Percentiles rank a stretch among this genome's conserved stretches.
These are phyloP conservation scores for Labeo catla DNA, from an alignment of 2,113 vertebrate genomes.

Conservation along the genomic window DNA sequence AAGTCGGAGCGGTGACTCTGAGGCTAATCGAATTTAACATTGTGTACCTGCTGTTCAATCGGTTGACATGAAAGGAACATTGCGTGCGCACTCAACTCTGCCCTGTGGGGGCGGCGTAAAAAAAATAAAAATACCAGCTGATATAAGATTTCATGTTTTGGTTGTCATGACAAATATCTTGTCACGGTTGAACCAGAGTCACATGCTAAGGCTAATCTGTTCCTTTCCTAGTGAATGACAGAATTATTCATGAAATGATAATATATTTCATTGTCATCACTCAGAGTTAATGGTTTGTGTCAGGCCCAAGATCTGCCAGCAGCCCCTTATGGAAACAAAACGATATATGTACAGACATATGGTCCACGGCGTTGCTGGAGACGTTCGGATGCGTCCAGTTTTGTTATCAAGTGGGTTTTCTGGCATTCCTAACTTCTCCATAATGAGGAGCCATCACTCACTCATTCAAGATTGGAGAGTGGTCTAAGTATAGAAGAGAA, in stretches of 20 bases:
- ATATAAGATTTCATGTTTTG: constrained; percentile 34
- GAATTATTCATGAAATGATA: constrained; percentile 1
- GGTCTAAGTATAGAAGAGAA: not conserved
- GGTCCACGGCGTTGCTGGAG: not conserved
- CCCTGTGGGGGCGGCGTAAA: not conserved
- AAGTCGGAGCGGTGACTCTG: not conserved
- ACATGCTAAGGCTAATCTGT: constrained; percentile 1
- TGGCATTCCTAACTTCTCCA: not conserved
- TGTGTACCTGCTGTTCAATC: not conserved
- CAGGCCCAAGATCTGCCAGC: not conserved
- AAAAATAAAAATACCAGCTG: not conserved
- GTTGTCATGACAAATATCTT: constrained; percentile 13
- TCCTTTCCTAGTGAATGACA: not conserved
- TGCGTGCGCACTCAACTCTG: not conserved
- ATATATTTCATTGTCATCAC: constrained; percentile 3
- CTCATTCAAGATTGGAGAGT: not conserved
- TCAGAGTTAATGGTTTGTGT: constrained; percentile 13
- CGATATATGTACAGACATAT: not conserved
- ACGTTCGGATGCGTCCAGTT: not conserved
- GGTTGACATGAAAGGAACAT: constrained; percentile 5
- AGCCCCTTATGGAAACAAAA: not conserved
- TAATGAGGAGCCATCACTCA: not conserved
- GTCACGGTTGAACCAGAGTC: constrained; percentile 5
- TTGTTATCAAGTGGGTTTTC: not conserved
- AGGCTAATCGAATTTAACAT: constrained; percentile 1